Conservation (phyloP, 2,797 vertebrate species). For the Cichlasoma orientale region DNA sequence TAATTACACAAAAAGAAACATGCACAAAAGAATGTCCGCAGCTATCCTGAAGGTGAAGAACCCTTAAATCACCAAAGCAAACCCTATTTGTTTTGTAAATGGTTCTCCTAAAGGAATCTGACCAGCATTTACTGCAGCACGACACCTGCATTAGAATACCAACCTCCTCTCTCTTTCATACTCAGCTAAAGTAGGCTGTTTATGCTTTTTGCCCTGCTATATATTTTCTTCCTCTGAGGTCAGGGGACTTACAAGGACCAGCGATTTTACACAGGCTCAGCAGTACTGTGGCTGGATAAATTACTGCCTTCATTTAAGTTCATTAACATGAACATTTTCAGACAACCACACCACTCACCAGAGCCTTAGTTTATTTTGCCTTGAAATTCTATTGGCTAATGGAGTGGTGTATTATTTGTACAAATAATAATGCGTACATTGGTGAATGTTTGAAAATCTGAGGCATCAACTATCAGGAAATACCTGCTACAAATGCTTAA, state of each 20-base stretch:
- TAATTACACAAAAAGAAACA: not conserved
- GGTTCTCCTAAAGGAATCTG: conserved; percentile 8
- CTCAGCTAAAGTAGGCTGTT: not conserved
- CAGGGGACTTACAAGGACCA: not conserved
- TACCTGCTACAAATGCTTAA: too few species aligned
- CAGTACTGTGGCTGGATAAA: not conserved
- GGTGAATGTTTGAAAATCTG: too few species aligned
- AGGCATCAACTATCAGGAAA: too few species aligned
- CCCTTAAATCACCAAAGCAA: not conserved
- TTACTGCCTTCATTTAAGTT: not conserved
- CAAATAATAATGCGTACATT: too few species aligned
- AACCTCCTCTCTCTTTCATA: not conserved
- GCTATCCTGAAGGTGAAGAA: conserved; percentile 29
- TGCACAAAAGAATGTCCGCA: not conserved
- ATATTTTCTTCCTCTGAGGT: not conserved
- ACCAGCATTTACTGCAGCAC: conserved; percentile 22
- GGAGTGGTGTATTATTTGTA: too few species aligned
- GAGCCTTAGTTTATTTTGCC: not conserved
- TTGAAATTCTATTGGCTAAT: too few species aligned
- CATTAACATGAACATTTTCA: not conserved
- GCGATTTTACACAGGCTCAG: not conserved
- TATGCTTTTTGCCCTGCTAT: not conserved
- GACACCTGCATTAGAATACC: conserved; percentile 19
- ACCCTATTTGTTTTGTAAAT: conserved; percentile 31
- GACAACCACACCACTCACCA: not conserved